These are phyloP conservation scores for Odobenus rosmarus DNA, from an alignment of 2,113 vertebrate species.

Conservation along the genomic window DNA sequence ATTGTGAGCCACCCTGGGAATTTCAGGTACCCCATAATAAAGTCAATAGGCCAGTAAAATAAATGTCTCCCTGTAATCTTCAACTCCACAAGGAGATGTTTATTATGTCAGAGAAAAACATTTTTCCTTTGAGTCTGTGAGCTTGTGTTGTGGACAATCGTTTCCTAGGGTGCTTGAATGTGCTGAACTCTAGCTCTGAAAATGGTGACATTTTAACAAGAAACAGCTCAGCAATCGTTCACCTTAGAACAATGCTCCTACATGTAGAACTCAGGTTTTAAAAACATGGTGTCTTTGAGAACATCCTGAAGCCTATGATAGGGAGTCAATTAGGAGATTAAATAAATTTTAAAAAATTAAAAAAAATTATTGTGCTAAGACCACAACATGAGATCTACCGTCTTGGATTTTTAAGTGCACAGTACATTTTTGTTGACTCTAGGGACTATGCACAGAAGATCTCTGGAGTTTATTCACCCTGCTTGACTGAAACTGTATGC, in stretches of 20 bases:
- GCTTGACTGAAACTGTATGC: not conserved
- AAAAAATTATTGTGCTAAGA: not conserved
- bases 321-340: not conserved
- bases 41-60: conserved; percentile 71
- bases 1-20: conserved; percentile 65
- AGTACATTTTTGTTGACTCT: not conserved
- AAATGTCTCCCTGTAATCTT: conserved; percentile 69
- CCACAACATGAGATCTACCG: not conserved
- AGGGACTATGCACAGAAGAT: not conserved
- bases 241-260: not conserved
- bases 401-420: not conserved
- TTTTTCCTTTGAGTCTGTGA: conserved; percentile 54
- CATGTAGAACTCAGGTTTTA: not conserved
- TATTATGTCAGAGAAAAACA: conserved; percentile 59
- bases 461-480: not conserved
- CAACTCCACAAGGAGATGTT: conserved; percentile 52
- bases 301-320: not conserved
- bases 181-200: conserved; percentile 56
- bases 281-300: not conserved
- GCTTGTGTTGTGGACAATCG: conserved; percentile 31
- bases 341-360: not conserved
- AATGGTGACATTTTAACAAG: conserved; percentile 64
- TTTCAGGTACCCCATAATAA: conserved; percentile 46
- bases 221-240: conserved; percentile 27
- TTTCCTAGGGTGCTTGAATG: conserved; percentile 38